Evolutionary conservation across 64 coral and sea anemone genomes (phyloP).

Genomic region (Acropora yongei): DNA sequence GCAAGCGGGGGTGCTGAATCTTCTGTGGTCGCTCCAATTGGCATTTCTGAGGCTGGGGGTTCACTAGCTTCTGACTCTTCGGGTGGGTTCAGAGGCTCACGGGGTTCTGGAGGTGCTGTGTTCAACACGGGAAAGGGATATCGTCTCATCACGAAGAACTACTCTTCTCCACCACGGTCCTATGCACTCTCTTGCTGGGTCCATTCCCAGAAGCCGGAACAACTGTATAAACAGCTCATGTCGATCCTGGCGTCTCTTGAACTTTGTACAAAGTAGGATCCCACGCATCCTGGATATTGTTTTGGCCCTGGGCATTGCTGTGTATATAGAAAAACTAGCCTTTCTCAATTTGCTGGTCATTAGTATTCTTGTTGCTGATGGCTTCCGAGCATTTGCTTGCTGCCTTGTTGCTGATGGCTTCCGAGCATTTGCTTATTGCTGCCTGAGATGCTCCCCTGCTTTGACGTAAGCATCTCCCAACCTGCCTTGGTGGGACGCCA

Average conservation of each 20-base stretch:
- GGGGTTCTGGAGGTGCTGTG: no score
- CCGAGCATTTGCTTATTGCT: neutral
- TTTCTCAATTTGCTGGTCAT: slow-evolving; percentile 5
- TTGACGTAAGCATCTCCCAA: slow-evolving; percentile 1
- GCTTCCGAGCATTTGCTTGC: neutral
- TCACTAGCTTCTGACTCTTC: neutral
- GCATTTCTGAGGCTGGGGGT: neutral
- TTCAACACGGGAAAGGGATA: no score
- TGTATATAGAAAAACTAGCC: neutral
- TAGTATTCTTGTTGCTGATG: slow-evolving; percentile 4
- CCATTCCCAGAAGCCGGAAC: neutral
- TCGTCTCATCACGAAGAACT: no score
- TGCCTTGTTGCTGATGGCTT: neutral
- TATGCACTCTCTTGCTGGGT: neutral
- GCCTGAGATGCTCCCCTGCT: neutral
- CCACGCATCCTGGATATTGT: neutral
- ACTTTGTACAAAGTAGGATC: neutral
- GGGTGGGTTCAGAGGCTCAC: no score
- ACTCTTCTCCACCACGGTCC: no score
- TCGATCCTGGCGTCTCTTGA: neutral
- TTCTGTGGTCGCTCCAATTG: neutral
- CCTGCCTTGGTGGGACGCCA: neutral
- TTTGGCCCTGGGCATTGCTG: neutral
- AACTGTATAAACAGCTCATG: neutral
- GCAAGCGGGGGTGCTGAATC: neutral